These are phyloP conservation scores for Zalophus californianus DNA, from an alignment of 2,797 vertebrate genomes.

Conservation along the genomic window DNA sequence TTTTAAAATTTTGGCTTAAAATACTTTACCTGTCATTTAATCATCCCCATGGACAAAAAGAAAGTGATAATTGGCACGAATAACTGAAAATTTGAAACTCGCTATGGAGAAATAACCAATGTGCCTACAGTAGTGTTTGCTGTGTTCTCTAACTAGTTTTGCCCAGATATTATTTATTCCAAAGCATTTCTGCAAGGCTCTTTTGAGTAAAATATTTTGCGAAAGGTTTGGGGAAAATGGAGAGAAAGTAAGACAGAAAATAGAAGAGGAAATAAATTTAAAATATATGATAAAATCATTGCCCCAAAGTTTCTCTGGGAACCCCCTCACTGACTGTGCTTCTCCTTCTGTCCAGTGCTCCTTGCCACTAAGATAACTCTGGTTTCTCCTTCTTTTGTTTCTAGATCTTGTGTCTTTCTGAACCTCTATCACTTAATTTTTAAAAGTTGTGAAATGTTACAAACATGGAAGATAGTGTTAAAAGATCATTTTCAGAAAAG, in stretches of 20 bases:
- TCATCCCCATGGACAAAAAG: background rate
- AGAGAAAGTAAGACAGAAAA: background rate
- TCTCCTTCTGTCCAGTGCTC: background rate
- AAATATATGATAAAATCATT: background rate
- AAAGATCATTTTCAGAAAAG: conserved; percentile 38
- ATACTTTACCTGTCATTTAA: background rate
- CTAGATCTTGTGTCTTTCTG: background rate
- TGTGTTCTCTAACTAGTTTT: background rate
- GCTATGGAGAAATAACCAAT: background rate
- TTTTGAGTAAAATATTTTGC: conserved; percentile 26
- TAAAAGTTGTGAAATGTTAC: background rate
- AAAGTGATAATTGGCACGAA: background rate
- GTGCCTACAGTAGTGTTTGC: background rate
- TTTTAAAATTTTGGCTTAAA: background rate
- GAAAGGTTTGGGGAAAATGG: background rate
- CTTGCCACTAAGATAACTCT: background rate
- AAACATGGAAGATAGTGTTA: background rate
- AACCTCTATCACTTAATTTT: background rate
- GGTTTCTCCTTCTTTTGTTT: background rate
- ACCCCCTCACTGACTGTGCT: background rate
- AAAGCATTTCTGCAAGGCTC: background rate
- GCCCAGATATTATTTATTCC: background rate
- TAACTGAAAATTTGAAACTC: background rate
- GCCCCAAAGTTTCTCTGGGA: background rate
- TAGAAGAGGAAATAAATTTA: background rate